These are phyloP conservation scores for Blera fallax DNA, from an alignment of 2,888 invertebrate species.

Conservation along the genomic window DNA sequence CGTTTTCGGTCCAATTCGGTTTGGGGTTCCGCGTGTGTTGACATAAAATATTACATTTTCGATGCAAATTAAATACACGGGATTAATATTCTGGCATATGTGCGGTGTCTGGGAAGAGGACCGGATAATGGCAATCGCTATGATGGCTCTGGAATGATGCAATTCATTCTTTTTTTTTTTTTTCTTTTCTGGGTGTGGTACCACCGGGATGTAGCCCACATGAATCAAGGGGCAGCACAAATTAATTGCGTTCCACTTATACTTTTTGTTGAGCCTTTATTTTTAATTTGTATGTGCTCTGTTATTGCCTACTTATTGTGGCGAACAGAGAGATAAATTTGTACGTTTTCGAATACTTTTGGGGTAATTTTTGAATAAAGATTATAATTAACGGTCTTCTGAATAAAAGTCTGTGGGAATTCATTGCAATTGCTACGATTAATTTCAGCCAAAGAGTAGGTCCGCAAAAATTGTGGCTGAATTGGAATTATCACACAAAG, in stretches of 20 bases:
- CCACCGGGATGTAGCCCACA: slow-evolving; percentile 11
- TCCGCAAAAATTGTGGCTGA: slow-evolving; percentile 38
- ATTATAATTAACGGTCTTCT: slow-evolving; percentile 59
- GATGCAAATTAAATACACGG: slow-evolving; percentile 69
- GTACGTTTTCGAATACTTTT: slow-evolving; percentile 10
- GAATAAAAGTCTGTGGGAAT: slow-evolving; percentile 6
- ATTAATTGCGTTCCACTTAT: slow-evolving; percentile 68
- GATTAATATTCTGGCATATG: slow-evolving; percentile 60
- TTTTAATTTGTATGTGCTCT: background rate
- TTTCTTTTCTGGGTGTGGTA: slow-evolving; percentile 32
- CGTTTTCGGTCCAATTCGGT: slow-evolving; percentile 18
- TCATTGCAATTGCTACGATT: slow-evolving; percentile 53
- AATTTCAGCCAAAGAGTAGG: slow-evolving; percentile 54
- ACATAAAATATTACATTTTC: slow-evolving; percentile 71
- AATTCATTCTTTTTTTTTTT: slow-evolving; percentile 64
- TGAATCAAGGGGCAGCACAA: slow-evolving; percentile 36
- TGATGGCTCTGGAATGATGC: slow-evolving; percentile 63
- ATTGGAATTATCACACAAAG: no score
- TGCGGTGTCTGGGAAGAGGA: background rate
- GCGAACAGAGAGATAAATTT: background rate
- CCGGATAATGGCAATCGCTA: slow-evolving; percentile 23
- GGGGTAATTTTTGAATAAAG: slow-evolving; percentile 55
- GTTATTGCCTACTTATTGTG: background rate
- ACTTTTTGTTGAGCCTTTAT: background rate
- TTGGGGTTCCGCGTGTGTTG: slow-evolving; percentile 56